Conservation (phyloP, 1,140 invertebrate genomes). For the Littorina saxatilis region DNA sequence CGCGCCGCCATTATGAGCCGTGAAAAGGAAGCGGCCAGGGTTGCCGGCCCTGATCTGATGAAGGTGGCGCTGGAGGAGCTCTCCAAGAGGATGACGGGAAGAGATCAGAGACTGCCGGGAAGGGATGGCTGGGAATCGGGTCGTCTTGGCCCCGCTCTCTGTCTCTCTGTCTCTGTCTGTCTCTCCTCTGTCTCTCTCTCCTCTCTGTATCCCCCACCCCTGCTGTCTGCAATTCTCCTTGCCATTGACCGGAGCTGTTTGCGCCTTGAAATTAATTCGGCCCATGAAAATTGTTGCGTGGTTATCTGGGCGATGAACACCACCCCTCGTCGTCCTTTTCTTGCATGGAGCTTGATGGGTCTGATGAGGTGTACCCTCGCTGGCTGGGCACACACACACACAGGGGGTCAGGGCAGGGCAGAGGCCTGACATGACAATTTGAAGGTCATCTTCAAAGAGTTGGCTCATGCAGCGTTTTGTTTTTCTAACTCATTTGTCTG, state of each 20-base stretch:
- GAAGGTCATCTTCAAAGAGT: too few species aligned
- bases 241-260: constrained; percentile 33
- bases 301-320: neutral
- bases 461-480: too few species aligned
- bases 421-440: too few species aligned
- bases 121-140: constrained; percentile 21
- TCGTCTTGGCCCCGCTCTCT: neutral
- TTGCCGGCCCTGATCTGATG: constrained; percentile 35
- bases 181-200: neutral
- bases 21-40: constrained; percentile 36
- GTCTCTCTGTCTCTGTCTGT: neutral
- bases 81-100: constrained; percentile 27
- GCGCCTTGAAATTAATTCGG: constrained; percentile 36
- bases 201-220: neutral
- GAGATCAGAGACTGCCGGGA: constrained; percentile 24
- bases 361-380: too few species aligned
- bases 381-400: too few species aligned
- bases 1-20: constrained; percentile 25
- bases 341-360: too few species aligned
- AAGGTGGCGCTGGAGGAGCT: constrained; percentile 33
- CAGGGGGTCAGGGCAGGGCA: too few species aligned
- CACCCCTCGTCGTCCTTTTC: too few species aligned
- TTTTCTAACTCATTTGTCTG: too few species aligned
- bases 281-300: constrained; percentile 33
- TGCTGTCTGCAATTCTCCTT: constrained; percentile 7